Conservation (phyloP, 2,888 invertebrate species). For the Chymomyza caudatula region DNA sequence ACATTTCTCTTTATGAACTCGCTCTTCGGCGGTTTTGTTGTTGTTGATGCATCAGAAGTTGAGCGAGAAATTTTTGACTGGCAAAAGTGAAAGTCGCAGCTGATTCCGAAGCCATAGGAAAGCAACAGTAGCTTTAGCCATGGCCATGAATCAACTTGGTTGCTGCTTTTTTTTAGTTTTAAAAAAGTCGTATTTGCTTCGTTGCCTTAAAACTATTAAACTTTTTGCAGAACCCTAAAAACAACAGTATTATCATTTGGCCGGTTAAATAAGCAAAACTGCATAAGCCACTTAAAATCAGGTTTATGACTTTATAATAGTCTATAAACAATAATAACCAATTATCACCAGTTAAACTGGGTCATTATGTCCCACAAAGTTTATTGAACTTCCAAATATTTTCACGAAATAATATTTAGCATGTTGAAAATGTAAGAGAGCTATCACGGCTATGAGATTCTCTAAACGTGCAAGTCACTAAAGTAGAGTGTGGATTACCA, state of each 20-base stretch:
- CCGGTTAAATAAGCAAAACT: too few species aligned
- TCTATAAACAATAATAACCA: not conserved
- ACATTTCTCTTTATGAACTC: slow-evolving; percentile 61
- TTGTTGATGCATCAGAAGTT: slow-evolving; percentile 57
- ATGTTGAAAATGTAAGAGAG: too few species aligned
- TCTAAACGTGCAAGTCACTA: too few species aligned
- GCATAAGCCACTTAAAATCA: not conserved
- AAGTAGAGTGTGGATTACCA: too few species aligned
- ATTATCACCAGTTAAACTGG: slow-evolving; percentile 15
- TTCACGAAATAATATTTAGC: not conserved
- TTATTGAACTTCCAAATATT: slow-evolving; percentile 41
- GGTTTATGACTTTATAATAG: not conserved
- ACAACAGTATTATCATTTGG: not conserved
- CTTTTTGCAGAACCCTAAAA: not conserved
- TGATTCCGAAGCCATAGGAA: slow-evolving; percentile 61
- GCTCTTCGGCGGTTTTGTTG: slow-evolving; percentile 14
- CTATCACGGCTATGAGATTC: not conserved
- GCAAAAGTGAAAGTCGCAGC: slow-evolving; percentile 72
- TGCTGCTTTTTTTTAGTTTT: too few species aligned
- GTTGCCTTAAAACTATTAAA: not conserved
- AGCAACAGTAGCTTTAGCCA: slow-evolving; percentile 18
- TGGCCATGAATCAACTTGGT: not conserved
- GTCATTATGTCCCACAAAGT: slow-evolving; percentile 33
- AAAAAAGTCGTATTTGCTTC: not conserved
- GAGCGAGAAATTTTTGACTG: slow-evolving; percentile 71